phyloP scores from a whole-genome alignment of 2,888 invertebrate genomes.

The Eupithecia inturbata region DNA sequence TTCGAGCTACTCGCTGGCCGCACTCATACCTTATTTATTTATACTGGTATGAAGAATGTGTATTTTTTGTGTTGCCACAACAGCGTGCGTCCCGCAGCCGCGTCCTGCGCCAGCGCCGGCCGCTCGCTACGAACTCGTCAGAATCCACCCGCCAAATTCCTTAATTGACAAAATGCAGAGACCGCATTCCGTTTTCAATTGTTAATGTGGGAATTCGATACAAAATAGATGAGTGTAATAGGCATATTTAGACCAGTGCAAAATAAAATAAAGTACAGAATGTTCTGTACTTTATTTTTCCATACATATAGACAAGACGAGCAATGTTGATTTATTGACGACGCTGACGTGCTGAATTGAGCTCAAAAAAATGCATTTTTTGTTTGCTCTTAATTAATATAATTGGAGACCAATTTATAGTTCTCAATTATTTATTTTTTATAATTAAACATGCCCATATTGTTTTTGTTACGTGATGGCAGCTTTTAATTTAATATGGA shows the following conservation, averaged over 20 bases:
- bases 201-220: slow-evolving; percentile 73
- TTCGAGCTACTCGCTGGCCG: slow-evolving; percentile 59
- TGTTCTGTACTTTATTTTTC: too few relatives aligned
- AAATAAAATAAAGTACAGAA: slow-evolving; percentile 37
- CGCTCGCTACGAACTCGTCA: slow-evolving; percentile 32
- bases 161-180: slow-evolving; percentile 79
- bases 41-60: slow-evolving; percentile 81
- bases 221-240: slow-evolving; percentile 62
- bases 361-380: slow-evolving; percentile 27
- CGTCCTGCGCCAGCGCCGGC: slow-evolving; percentile 16
- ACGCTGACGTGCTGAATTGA: slow-evolving; percentile 31
- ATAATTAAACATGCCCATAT: slow-evolving; percentile 12
- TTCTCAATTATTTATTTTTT: slow-evolving; percentile 27
- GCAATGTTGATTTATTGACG: slow-evolving; percentile 44
- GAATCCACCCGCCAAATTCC: slow-evolving; percentile 74
- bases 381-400: slow-evolving; percentile 36
- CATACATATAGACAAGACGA: slow-evolving; percentile 35
- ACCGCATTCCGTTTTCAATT: slow-evolving; percentile 69
- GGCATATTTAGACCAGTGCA: slow-evolving; percentile 45
- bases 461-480: slow-evolving; percentile 16
- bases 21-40: slow-evolving; percentile 83
- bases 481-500: slow-evolving; percentile 5
- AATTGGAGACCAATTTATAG: slow-evolving; percentile 34
- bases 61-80: slow-evolving; percentile 73
- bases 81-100: slow-evolving; percentile 66